Conservation (phyloP, 37 sponge, comb jelly and placozoan species). For the Haliclona indistincta region DNA sequence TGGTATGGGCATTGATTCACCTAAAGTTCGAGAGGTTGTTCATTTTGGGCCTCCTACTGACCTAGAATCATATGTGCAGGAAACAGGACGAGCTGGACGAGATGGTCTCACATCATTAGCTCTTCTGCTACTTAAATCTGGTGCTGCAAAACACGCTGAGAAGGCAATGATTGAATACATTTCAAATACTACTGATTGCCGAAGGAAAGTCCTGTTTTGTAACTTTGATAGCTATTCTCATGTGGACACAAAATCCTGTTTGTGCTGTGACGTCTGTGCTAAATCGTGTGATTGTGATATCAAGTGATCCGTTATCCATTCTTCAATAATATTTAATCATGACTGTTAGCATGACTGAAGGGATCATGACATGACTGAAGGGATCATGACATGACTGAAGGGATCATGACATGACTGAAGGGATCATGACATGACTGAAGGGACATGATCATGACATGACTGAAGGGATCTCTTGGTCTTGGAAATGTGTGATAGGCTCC, state of each 20-base stretch:
- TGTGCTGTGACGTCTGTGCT: constrained; percentile 18
- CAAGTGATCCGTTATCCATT: background rate
- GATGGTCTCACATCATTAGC: constrained; percentile 23
- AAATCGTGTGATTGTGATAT: constrained; percentile 2
- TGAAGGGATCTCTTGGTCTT: too few relatives aligned
- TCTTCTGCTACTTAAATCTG: background rate
- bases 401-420: too few relatives aligned
- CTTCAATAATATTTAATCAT: background rate
- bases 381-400: too few relatives aligned
- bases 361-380: too few relatives aligned
- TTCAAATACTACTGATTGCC: constrained; percentile 7
- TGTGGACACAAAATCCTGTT: background rate
- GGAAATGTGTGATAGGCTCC: too few relatives aligned
- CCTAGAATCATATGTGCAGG: constrained; percentile 25
- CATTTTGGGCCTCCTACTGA: constrained; percentile 32
- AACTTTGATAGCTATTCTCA: constrained; percentile 5
- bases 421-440: too few relatives aligned
- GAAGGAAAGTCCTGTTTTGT: constrained; percentile 8
- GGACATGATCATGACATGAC: too few relatives aligned
- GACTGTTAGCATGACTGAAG: background rate
- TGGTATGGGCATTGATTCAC: constrained; percentile 33
- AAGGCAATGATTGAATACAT: constrained; percentile 13
- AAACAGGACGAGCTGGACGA: constrained; percentile 28
- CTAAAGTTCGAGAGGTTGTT: constrained; percentile 7
- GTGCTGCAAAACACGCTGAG: background rate